Evolutionary conservation across 1,140 invertebrate species (phyloP).

Genomic region (Oryctes rhinoceros): DNA sequence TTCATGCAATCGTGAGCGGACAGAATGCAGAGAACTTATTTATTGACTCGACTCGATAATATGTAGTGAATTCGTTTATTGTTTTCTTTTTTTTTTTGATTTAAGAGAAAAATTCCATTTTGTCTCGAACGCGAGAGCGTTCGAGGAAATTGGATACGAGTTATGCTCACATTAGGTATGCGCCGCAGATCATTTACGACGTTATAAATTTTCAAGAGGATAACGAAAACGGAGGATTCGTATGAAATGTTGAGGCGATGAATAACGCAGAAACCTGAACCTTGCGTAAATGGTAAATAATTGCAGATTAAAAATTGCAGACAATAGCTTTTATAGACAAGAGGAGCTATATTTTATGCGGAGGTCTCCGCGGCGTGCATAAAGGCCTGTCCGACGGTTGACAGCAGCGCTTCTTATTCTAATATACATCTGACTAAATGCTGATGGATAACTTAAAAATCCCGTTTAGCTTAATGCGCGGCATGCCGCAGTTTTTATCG

Average conservation of each 20-base stretch:
- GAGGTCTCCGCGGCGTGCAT: not conserved
- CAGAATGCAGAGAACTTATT: no score
- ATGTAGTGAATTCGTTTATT: no score
- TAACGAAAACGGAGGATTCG: not conserved
- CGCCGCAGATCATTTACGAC: not conserved
- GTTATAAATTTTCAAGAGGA: constrained; percentile 15
- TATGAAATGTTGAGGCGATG: constrained; percentile 13
- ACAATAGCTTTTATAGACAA: constrained; percentile 26
- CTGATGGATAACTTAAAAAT: constrained; percentile 22
- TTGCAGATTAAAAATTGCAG: constrained; percentile 42
- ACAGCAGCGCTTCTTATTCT: constrained; percentile 29
- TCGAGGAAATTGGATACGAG: not conserved
- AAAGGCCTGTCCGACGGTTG: not conserved
- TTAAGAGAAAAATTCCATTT: no score
- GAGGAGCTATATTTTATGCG: not conserved
- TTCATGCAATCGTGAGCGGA: no score
- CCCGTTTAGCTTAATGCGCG: not conserved
- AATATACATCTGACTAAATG: constrained; percentile 34
- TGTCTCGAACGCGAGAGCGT: not conserved
- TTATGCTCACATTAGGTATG: not conserved
- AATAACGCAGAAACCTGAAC: constrained; percentile 39
- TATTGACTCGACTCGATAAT: not conserved
- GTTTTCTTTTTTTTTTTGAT: no score
- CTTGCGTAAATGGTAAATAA: constrained; percentile 43
- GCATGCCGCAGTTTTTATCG: constrained; percentile 15